Percentiles rank a stretch among this genome's conserved stretches.
These are phyloP conservation scores for Diploscapter pachys DNA, from an alignment of 1,140 invertebrate genomes.

Conservation along the genomic window DNA sequence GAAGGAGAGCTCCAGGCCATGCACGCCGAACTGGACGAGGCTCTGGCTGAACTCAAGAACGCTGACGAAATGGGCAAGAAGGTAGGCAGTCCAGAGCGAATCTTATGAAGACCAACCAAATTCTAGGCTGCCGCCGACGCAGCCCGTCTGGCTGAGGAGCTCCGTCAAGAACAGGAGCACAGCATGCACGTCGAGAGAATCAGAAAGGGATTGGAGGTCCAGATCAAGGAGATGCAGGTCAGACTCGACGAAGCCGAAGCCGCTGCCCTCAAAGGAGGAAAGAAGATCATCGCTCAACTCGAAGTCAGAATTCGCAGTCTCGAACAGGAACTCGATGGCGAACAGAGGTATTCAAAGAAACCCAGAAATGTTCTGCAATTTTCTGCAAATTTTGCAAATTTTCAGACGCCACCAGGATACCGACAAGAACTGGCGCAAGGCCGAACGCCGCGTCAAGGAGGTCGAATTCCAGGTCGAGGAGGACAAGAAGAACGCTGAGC, in stretches of 20 bases:
- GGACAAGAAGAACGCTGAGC: slow-evolving; percentile 58
- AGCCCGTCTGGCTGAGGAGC: slow-evolving; percentile 91
- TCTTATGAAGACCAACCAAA: too few species aligned
- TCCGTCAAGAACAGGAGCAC: slow-evolving; percentile 97
- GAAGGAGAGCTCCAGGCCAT: slow-evolving; percentile 91
- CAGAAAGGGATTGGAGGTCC: slow-evolving; percentile 89
- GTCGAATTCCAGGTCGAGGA: slow-evolving; percentile 72
- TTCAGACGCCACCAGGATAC: slow-evolving; percentile 78
- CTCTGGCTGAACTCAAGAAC: slow-evolving; percentile 91
- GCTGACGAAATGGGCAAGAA: slow-evolving; percentile 94
- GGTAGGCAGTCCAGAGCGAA: not conserved
- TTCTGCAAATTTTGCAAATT: not conserved
- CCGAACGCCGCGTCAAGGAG: slow-evolving; percentile 70
- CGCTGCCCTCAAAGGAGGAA: slow-evolving; percentile 94
- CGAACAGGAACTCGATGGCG: slow-evolving; percentile 57
- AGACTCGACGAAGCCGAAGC: slow-evolving; percentile 76
- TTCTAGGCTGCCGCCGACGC: slow-evolving; percentile 85
- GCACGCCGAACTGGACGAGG: slow-evolving; percentile 87
- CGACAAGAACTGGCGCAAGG: slow-evolving; percentile 70
- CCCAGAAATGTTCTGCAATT: too few species aligned
- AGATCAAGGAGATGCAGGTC: slow-evolving; percentile 93
- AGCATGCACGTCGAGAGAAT: slow-evolving; percentile 95
- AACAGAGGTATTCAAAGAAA: slow-evolving; percentile 30
- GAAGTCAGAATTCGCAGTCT: slow-evolving; percentile 62
- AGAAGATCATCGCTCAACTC: slow-evolving; percentile 71